Percentiles rank a stretch among this genome's conserved stretches.
Evolutionary conservation across 2,113 vertebrate species (phyloP).

Genomic region (Cheirogaleus medius): DNA sequence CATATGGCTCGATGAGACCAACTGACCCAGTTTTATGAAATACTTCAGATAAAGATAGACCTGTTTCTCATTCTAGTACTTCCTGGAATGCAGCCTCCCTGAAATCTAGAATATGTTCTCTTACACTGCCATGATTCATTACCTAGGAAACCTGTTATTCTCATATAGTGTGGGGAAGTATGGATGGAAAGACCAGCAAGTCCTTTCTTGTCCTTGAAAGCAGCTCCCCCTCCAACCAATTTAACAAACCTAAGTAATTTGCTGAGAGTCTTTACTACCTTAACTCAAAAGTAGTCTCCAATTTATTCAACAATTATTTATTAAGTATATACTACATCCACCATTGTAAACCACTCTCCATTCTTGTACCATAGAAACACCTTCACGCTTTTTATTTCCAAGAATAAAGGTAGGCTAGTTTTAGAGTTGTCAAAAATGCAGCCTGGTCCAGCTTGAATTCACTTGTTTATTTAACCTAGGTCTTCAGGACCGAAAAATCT

Average conservation of each 20-base stretch:
- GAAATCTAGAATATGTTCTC: background rate
- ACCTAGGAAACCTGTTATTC: background rate
- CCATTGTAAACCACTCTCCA: background rate
- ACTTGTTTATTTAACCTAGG: background rate
- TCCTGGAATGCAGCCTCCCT: background rate
- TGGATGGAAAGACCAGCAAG: background rate
- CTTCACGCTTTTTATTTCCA: background rate
- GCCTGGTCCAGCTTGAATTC: background rate
- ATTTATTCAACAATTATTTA: background rate
- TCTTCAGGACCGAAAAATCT: background rate
- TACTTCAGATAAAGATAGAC: background rate
- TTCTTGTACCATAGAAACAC: background rate
- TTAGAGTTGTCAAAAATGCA: background rate
- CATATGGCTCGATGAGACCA: background rate
- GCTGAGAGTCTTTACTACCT: background rate
- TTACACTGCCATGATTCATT: background rate
- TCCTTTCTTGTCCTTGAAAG: background rate
- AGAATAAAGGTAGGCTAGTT: background rate
- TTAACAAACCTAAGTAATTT: background rate
- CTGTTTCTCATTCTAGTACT: background rate
- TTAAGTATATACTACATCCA: background rate
- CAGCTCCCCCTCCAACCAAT: background rate
- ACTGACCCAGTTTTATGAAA: background rate
- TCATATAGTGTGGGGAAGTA: rapidly evolving
- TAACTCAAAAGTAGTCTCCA: background rate